A percentile compares a stretch with the other conserved stretches of the same genome.
phyloP scores from a whole-genome alignment of 2,113 vertebrate species.

The Poeciliopsis retropinna region DNA sequence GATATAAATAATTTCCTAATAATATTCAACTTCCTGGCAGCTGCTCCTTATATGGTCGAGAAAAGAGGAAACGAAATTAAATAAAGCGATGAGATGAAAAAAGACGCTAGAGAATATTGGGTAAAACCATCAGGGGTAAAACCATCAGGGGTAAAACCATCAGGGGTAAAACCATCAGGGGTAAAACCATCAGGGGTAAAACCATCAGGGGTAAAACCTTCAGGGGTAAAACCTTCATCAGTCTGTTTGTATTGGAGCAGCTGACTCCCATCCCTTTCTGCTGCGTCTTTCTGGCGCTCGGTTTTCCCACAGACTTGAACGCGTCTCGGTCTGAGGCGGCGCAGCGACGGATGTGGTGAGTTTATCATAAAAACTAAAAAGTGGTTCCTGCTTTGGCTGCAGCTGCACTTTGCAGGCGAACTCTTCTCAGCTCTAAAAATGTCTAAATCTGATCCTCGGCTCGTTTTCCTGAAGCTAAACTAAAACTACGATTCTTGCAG shows the following conservation, averaged over 20 bases:
- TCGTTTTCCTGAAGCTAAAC: neutral
- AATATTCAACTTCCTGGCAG: neutral
- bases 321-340: conserved; percentile 32
- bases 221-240: neutral
- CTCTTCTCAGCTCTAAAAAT: neutral
- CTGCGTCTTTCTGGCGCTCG: neutral
- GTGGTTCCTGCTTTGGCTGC: neutral
- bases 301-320: conserved; percentile 34
- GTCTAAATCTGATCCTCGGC: neutral
- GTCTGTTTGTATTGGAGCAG: no score
- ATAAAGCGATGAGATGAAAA: neutral
- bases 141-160: no score
- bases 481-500: neutral
- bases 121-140: neutral
- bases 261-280: conserved; percentile 2
- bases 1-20: neutral
- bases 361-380: neutral
- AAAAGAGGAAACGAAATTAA: no score
- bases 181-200: neutral
- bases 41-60: neutral
- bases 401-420: conserved; percentile 30
- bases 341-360: conserved; percentile 51
- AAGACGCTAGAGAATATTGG: neutral
- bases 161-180: neutral
- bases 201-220: neutral